Evolutionary conservation across 2,797 vertebrate species (phyloP), one percentile per base, ranked within the genome.

Genomic region (Epinephelus coioides): DNA sequence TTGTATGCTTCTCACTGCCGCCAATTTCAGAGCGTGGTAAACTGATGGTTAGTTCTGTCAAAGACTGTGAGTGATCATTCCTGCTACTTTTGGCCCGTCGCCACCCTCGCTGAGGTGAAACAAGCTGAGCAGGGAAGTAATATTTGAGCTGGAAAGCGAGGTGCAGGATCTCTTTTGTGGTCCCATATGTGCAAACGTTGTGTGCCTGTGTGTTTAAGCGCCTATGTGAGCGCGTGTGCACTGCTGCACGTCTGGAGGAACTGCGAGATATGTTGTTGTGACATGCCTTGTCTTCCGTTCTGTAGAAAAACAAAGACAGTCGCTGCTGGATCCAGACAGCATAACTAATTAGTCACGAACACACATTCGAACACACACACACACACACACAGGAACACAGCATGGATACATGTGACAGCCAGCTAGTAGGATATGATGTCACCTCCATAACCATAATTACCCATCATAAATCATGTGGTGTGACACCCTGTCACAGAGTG

Each of bases 331-430:
- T 94, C 86, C 91, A 95, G 94, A 94, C 94, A 94, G 94, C 93
- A 94, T 93, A 95, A 94, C 94, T 95, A 95, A 95, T 96, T 95
- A 95, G 94, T 91, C 90, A 83, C 86, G 57, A 89, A 90, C 87
- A 83, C 90, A 88, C 85, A 85, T 40, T 43, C 46, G 19, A 50
- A 44, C 44, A 23, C 69, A 56, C 74, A 34, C 74, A 34, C 67
- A 38, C 78, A 71, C 13, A 73, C 70, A 73, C 71, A 73, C 87
- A 78, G 30, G 78, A 27, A 84, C 87, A 75, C 79, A 85, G 68
- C 82, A 27, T 46, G 78, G 80, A 82, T 89, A 81, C 90, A 89
- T 79, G 82, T 62, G 44, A 85, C 79, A 92, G 90, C 77, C 80
- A 64, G 86, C 55, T 57, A 91, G 79, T 72, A 91, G 91, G 91